Conservation (phyloP, 2,113 vertebrate genomes). For the Forbesichthys agassizii region DNA sequence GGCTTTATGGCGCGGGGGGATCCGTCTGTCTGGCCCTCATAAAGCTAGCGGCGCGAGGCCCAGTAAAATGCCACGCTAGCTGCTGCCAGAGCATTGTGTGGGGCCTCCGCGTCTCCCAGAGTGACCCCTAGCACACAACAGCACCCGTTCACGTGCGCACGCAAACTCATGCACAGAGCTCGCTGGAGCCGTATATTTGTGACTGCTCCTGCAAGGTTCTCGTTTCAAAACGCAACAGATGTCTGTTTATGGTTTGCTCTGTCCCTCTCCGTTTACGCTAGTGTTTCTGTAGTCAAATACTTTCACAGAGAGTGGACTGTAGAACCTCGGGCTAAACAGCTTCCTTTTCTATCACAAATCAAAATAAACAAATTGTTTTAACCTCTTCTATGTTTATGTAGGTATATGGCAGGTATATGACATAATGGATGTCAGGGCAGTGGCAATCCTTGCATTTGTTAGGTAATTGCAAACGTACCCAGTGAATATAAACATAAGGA, state of each 20-base stretch:
- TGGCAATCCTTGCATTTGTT: no score
- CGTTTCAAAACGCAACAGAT: constrained; percentile 6
- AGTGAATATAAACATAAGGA: not conserved
- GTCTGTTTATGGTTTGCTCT: constrained; percentile 6
- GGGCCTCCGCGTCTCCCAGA: constrained; percentile 52
- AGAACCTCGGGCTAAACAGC: no score
- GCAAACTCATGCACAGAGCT: not conserved
- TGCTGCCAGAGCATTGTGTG: constrained; percentile 70
- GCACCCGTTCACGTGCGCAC: not conserved
- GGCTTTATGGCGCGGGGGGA: constrained; percentile 76
- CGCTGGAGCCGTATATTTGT: not conserved
- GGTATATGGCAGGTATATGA: no score
- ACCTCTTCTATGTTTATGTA: no score
- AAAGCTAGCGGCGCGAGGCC: constrained; percentile 70
- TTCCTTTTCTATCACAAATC: no score
- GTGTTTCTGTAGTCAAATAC: not conserved
- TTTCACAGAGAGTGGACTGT: no score
- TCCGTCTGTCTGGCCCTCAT: constrained; percentile 73
- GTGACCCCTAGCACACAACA: constrained; percentile 48
- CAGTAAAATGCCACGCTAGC: constrained; percentile 67
- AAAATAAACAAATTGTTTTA: no score
- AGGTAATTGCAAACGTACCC: no score
- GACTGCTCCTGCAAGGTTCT: not conserved
- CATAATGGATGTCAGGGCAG: no score
- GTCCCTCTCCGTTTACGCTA: not conserved